Evolutionary conservation across 2,888 invertebrate species (phyloP).

Genomic region (Mactromeris polynyma): DNA sequence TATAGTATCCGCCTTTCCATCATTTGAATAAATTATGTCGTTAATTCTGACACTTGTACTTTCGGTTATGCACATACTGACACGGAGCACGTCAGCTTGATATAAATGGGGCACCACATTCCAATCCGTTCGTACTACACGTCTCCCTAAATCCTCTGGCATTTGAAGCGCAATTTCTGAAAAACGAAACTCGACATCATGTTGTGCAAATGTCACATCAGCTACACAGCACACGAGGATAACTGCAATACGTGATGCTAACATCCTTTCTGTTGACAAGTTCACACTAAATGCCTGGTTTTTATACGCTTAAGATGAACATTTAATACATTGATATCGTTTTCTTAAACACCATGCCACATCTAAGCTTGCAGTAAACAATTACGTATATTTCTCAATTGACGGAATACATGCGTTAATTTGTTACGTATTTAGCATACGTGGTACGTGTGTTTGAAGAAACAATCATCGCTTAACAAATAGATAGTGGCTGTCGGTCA

Average conservation of each 20-base stretch:
- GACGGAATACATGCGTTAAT: constrained; percentile 1
- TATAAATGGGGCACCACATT: constrained; percentile 60
- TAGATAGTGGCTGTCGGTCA: neutral
- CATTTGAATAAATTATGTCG: constrained; percentile 73
- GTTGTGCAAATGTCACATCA: constrained; percentile 20
- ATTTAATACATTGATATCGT: neutral
- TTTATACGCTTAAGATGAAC: neutral
- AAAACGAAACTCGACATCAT: constrained; percentile 45
- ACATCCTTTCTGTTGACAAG: neutral
- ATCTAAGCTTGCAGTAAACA: neutral
- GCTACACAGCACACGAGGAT: neutral
- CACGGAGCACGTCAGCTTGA: constrained; percentile 49
- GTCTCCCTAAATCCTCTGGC: constrained; percentile 23
- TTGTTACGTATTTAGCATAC: neutral
- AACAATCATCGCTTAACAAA: neutral
- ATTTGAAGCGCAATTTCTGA: constrained; percentile 44
- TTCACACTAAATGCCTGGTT: neutral
- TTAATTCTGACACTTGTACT: constrained; percentile 59
- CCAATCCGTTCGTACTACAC: constrained; percentile 38
- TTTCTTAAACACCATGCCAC: neutral
- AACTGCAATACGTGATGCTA: neutral
- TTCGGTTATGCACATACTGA: constrained; percentile 38
- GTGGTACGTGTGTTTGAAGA: neutral
- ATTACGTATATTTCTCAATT: neutral
- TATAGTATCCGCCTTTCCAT: constrained; percentile 69